Evolutionary conservation across 53 echinoderm and acorn worm species (phyloP).

Genomic region (Echinometra lucunter): DNA sequence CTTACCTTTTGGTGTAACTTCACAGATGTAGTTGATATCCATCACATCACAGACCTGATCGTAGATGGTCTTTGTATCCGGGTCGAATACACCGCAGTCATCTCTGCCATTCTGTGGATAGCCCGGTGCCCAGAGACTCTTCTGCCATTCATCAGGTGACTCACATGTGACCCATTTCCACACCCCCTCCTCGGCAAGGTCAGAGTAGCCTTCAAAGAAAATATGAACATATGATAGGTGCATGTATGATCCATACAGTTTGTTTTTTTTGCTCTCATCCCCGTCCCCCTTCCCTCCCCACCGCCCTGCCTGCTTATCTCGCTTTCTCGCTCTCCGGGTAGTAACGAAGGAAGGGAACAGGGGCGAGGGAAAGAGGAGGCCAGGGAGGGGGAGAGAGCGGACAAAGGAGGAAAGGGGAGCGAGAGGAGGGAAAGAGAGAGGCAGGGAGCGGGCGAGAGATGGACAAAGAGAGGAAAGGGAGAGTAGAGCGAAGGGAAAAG

Average conservation of each 20-base stretch:
- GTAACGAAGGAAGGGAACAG: no score
- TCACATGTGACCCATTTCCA: conserved; percentile 93
- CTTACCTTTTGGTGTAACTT: conserved; percentile 75
- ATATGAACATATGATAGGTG: not conserved
- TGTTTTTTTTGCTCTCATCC: no score
- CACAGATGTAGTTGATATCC: conserved; percentile 75
- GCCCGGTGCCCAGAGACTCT: conserved; percentile 80
- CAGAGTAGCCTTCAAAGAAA: conserved; percentile 73
- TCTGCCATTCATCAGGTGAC: conserved; percentile 76
- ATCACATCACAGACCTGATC: conserved; percentile 73
- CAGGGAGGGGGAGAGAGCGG: no score
- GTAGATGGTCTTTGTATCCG: conserved; percentile 58
- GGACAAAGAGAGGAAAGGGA: no score
- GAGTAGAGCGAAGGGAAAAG: no score
- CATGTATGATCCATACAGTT: not conserved
- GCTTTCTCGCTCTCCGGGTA: not conserved
- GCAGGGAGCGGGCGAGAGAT: no score
- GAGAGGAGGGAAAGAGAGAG: no score
- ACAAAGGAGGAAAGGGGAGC: no score
- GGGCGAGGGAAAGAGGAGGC: no score
- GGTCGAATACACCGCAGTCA: conserved; percentile 74
- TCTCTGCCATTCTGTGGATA: conserved; percentile 79
- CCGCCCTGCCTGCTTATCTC: no score
- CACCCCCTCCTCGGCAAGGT: conserved; percentile 77
- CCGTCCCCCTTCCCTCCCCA: not conserved